Base-by-base conservation (phyloP, 2,113 vertebrate genomes). In the Pipa parva region DNA sequence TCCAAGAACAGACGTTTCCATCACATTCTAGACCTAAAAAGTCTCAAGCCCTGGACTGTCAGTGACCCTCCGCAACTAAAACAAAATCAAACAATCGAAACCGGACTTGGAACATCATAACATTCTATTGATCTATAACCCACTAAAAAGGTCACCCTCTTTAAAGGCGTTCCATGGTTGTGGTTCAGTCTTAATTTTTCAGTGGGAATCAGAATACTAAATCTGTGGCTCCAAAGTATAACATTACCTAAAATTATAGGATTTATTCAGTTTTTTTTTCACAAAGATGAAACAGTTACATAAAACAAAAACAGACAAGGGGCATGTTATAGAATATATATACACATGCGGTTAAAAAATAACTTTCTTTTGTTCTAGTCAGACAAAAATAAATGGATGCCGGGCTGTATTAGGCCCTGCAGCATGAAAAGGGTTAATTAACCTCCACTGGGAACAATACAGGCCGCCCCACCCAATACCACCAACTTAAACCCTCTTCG, bases 211-310 rank as follows among this genome's bases (percentile, higher is more conserved):
- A n/a, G n/a, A n/a, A n/a, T n/a, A n/a, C n/a, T n/a, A n/a, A n/a
- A n/a, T n/a, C n/a, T n/a, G n/a, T n/a, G 5, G 11, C n/a, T 20
- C n/a, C n/a, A n/a, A 48, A 28, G 26, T n/a, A 13, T 54, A 54
- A 54, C 51, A 28, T 26, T 46, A 28, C 57, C 11, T 26, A 9
- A 45, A n/a, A 25, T 12, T 11, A 37, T 11, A 22, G 36, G 36
- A 59, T 13, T 1, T 22, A 21, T 36, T 15, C 2, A n/a, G 18
- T 42, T n/a, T 85, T 85, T 84, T 83, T 85, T 61, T 15, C 48
- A 61, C 58, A 69, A 52, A 45, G 28, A 42, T n/a, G n/a, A 26
- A 6, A 26, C 26, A 8, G 21, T 59, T 39, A 33, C 42, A 50
- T 15, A 50, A 22, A 60, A 45, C 31, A 52, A 12, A 22, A 27